Percentiles rank a stretch among this genome's conserved stretches.
These are phyloP conservation scores for Drosophila algonquin DNA, from an alignment of 2,888 invertebrate species.

Conservation along the genomic window DNA sequence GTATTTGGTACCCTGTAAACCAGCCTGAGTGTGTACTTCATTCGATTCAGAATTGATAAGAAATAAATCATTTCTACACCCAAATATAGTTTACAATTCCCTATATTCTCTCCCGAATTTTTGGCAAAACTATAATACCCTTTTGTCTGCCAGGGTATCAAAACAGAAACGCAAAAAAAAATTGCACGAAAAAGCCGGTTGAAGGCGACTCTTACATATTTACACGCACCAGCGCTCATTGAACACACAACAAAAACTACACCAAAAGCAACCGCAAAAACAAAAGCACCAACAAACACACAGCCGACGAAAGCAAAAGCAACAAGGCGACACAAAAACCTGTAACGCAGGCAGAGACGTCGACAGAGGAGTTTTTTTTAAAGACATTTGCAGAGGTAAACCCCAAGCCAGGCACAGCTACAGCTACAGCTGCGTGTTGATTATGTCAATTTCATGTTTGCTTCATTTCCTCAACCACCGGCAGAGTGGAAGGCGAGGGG, in stretches of 20 bases:
- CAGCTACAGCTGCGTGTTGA: slow-evolving; percentile 54
- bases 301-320: slow-evolving; percentile 61
- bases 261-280: slow-evolving; percentile 23
- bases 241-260: slow-evolving; percentile 64
- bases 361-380: slow-evolving; percentile 51
- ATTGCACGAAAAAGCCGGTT: slow-evolving; percentile 75
- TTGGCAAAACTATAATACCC: not conserved
- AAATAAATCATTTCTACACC: not conserved
- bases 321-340: slow-evolving; percentile 69
- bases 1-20: not conserved
- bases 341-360: slow-evolving; percentile 61
- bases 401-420: not conserved
- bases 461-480: slow-evolving; percentile 74
- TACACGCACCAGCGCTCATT: slow-evolving; percentile 78
- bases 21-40: not conserved
- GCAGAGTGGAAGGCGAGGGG: not conserved
- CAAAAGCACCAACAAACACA: slow-evolving; percentile 3
- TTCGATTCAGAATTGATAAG: not conserved
- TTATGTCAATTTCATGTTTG: slow-evolving; percentile 79
- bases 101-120: not conserved
- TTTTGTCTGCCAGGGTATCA: slow-evolving; percentile 3
- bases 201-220: slow-evolving; percentile 80
- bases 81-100: too few relatives aligned
- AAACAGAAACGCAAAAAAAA: slow-evolving; percentile 37
- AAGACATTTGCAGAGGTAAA: slow-evolving; percentile 66